Evolutionary conservation across 2,113 vertebrate species (phyloP).

Genomic region (Lophius piscatorius): DNA sequence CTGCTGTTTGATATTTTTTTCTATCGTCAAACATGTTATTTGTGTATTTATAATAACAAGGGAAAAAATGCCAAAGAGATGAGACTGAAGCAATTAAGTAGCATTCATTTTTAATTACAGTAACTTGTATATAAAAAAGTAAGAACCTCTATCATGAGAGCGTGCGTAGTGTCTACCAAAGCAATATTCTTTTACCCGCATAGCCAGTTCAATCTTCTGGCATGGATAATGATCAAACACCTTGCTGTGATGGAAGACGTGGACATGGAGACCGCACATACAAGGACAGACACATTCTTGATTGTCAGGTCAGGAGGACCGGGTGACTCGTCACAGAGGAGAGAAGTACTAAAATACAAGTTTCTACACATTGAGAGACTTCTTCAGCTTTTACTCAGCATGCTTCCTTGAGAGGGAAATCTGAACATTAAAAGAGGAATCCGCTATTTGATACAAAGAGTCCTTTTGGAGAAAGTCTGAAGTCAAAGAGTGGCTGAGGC

Average conservation of each 20-base stretch:
- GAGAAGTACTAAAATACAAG: constrained; percentile 38
- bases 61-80: not conserved
- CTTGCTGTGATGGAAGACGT: constrained; percentile 56
- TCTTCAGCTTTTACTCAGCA: constrained; percentile 26
- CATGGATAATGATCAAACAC: constrained; percentile 33
- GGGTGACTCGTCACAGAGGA: constrained; percentile 46
- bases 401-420: constrained; percentile 33
- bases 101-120: constrained; percentile 80
- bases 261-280: constrained; percentile 38
- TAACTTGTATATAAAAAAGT: constrained; percentile 77
- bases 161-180: constrained; percentile 66
- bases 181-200: constrained; percentile 39
- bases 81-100: constrained; percentile 3
- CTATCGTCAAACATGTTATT: no score
- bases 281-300: constrained; percentile 49
- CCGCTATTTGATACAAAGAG: constrained; percentile 9
- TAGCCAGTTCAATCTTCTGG: constrained; percentile 25
- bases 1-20: constrained; percentile 5
- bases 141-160: constrained; percentile 69
- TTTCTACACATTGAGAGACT: constrained; percentile 35
- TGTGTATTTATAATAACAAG: no score
- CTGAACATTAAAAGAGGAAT: constrained; percentile 7
- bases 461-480: constrained; percentile 22
- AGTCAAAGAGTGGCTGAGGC: constrained; percentile 52
- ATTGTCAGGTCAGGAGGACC: constrained; percentile 73